Evolutionary conservation across 1,140 invertebrate genomes (phyloP).

Genomic region (Rhyacophila brunnea): DNA sequence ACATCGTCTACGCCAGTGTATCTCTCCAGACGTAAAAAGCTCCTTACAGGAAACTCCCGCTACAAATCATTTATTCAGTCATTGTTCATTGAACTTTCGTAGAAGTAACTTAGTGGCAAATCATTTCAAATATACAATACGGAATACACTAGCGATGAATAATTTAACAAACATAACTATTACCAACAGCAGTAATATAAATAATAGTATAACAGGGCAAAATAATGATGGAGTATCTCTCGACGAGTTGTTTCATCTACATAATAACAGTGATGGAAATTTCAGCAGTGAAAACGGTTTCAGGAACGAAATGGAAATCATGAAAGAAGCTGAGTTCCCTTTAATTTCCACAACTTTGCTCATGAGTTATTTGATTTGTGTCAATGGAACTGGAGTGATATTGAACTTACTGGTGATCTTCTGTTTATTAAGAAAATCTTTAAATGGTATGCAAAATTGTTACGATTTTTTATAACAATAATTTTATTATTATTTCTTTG

Average conservation of each 20-base stretch:
- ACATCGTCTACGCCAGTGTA: no score
- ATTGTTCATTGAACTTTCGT: no score
- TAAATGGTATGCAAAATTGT: constrained; percentile 18
- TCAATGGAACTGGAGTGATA: constrained; percentile 24
- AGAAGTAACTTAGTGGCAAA: no score
- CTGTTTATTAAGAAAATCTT: constrained; percentile 16
- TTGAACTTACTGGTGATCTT: constrained; percentile 20
- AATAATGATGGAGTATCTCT: constrained; percentile 13
- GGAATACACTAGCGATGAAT: no score
- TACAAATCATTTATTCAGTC: no score
- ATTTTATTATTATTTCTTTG: no score
- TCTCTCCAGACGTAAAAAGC: no score
- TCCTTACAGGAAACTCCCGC: no score
- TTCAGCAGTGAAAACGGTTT: constrained; percentile 8
- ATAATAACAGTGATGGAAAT: neutral
- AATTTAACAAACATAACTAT: no score
- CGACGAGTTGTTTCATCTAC: neutral
- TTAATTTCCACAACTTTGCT: constrained; percentile 19
- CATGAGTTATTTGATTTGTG: constrained; percentile 19
- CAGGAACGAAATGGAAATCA: constrained; percentile 2
- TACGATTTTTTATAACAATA: no score
- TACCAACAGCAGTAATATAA: no score
- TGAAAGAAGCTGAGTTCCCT: constrained; percentile 6
- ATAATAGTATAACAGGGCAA: no score
- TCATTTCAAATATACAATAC: neutral